These are phyloP conservation scores for Neopipo cinnamomea DNA, from an alignment of 2,113 vertebrate species.

Conservation along the genomic window DNA sequence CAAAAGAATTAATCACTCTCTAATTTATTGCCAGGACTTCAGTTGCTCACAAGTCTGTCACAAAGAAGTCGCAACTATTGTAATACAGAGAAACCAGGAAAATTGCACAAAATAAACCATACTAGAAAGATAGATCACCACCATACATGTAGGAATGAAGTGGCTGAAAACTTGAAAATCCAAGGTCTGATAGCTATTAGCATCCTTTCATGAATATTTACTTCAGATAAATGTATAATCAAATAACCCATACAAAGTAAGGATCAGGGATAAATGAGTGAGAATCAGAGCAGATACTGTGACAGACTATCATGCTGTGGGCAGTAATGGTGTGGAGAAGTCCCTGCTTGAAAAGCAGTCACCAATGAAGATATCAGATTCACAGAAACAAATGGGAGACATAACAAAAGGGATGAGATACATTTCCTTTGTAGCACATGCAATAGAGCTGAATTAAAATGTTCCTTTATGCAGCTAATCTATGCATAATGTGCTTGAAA, in stretches of 20 bases:
- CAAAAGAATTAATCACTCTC: slow-evolving; percentile 53
- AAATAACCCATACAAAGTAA: neutral
- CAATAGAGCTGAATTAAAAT: neutral
- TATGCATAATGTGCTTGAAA: neutral
- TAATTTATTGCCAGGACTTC: slow-evolving; percentile 32
- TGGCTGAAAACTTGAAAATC: neutral
- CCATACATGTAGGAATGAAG: neutral
- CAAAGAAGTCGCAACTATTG: neutral
- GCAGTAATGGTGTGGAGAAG: neutral
- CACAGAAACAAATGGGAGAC: neutral
- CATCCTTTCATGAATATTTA: neutral
- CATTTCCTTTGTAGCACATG: neutral
- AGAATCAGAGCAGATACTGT: neutral
- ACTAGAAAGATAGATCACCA: neutral
- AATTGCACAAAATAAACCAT: neutral
- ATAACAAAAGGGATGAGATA: neutral
- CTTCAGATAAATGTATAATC: neutral
- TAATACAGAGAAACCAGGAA: neutral
- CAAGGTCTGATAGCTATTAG: neutral
- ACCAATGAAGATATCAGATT: neutral
- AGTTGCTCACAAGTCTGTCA: neutral
- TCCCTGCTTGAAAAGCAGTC: neutral
- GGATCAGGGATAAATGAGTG: neutral
- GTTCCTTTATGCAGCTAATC: neutral
- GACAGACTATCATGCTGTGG: neutral